Base-by-base conservation (phyloP, 2,888 invertebrate genomes). In the Malacosoma neustria region DNA sequence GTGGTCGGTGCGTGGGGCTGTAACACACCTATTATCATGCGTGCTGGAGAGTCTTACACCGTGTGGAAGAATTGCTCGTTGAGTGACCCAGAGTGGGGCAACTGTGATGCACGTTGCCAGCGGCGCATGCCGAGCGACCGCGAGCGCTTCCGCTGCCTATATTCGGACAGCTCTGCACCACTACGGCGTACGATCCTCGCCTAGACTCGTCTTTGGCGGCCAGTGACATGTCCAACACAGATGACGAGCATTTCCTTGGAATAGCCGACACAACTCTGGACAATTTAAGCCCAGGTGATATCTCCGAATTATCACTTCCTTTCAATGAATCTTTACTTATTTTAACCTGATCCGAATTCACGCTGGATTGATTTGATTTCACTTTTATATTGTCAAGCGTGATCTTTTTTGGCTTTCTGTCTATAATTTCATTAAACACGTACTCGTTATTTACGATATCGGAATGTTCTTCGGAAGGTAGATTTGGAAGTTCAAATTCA, bases 1-100 rank as follows among this genome's bases (percentile, higher is more conserved):
- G 22, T 22, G 41, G 43, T 46, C 33, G 48, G 66, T 67, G 72
- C 64, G 51, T 54, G 48, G 63, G 57, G 49, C 68, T 72, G 65
- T 57, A 69, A 79, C 79, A 79, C 76, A 79, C 79, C 79, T 79
- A 79, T 77, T 48, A 61, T 73, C 79, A 79, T 80, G 81, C 81
- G 67, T 70, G 68, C 59, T 52, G 53, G 57, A 57, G 61, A 57
- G 63, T 64, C 81, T 81, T 80, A 80, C 80, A 50, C 62, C 68
- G 42, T 52, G 51, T 42, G 46, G 34, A 42, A 42, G 35, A 46
- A 11, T 11, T 3, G 43, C 47, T 48, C 35, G 47, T 46, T 38
- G 45, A 38, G 42, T 32, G 37, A 35, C 35, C 43, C 33, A 49
- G 49, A 33, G 42, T 40, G 5, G 57, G 57, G 49, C 57, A 58